phyloP scores from a whole-genome alignment of 2,797 vertebrate species.

The Apogon hyalosoma region DNA sequence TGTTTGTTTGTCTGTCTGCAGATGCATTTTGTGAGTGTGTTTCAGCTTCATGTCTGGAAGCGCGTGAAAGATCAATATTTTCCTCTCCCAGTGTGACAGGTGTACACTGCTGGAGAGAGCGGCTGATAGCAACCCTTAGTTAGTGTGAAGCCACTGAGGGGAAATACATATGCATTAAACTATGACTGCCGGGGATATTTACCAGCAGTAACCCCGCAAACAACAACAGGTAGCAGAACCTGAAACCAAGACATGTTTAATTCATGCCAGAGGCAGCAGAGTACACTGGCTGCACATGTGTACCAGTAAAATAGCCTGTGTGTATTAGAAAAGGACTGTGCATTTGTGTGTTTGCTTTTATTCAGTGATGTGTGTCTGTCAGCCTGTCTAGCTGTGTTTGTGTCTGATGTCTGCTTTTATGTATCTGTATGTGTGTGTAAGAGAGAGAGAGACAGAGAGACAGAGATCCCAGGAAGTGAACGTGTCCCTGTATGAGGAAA shows the following conservation, averaged over 20 bases:
- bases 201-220: constrained; percentile 74
- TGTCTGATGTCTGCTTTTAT: constrained; percentile 49
- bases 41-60: constrained; percentile 50
- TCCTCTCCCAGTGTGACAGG: constrained; percentile 68
- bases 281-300: constrained; percentile 53
- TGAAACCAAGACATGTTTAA: constrained; percentile 79
- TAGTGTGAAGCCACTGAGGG: constrained; percentile 65
- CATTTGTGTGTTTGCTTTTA: constrained; percentile 34
- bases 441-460: constrained; percentile 25
- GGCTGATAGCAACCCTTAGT: constrained; percentile 69
- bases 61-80: constrained; percentile 74
- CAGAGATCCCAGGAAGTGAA: constrained; percentile 62
- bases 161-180: constrained; percentile 78
- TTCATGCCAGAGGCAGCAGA: constrained; percentile 71
- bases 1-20: constrained; percentile 40
- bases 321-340: constrained; percentile 62
- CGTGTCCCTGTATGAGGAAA: constrained; percentile 68
- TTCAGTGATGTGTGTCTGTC: constrained; percentile 61
- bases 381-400: constrained; percentile 53
- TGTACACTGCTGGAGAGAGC: constrained; percentile 66
- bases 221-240: constrained; percentile 77
- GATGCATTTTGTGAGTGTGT: constrained; percentile 43
- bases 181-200: constrained; percentile 74
- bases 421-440: constrained; percentile 25
- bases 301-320: constrained; percentile 55